Evolutionary conservation across 1,140 invertebrate species (phyloP).

Genomic region (Aphidius gifuensis): DNA sequence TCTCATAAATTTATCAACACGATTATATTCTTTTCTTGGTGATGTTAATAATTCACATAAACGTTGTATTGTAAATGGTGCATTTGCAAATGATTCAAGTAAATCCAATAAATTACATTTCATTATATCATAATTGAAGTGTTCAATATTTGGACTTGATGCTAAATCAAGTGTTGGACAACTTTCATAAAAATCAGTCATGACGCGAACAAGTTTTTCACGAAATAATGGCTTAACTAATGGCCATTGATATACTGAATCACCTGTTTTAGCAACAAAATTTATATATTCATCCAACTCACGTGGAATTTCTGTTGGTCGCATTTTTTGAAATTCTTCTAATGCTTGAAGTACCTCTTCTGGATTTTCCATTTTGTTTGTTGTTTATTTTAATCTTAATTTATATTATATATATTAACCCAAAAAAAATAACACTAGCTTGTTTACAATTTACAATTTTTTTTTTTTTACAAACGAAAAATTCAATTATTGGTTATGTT

Average conservation of each 20-base stretch:
- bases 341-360: slow-evolving; percentile 78
- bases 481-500: too few species aligned
- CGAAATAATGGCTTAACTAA: slow-evolving; percentile 82
- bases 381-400: background rate
- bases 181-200: slow-evolving; percentile 81
- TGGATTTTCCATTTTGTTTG: slow-evolving; percentile 71
- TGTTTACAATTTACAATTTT: too few species aligned
- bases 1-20: slow-evolving; percentile 94
- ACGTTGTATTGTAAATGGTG: slow-evolving; percentile 94
- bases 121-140: slow-evolving; percentile 87
- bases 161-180: slow-evolving; percentile 71
- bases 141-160: slow-evolving; percentile 83
- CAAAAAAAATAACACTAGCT: too few species aligned
- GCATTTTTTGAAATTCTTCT: slow-evolving; percentile 82
- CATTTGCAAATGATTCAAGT: slow-evolving; percentile 79
- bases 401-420: background rate
- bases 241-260: slow-evolving; percentile 90
- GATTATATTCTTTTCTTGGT: slow-evolving; percentile 90
- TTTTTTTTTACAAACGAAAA: too few species aligned
- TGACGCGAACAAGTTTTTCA: slow-evolving; percentile 81
- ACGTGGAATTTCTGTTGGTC: slow-evolving; percentile 78
- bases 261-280: slow-evolving; percentile 89
- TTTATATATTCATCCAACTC: slow-evolving; percentile 86
- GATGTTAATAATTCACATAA: slow-evolving; percentile 89
- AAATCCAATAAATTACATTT: slow-evolving; percentile 80